phyloP scores from a whole-genome alignment of 2,888 invertebrate genomes.

The Erebia aethiops region DNA sequence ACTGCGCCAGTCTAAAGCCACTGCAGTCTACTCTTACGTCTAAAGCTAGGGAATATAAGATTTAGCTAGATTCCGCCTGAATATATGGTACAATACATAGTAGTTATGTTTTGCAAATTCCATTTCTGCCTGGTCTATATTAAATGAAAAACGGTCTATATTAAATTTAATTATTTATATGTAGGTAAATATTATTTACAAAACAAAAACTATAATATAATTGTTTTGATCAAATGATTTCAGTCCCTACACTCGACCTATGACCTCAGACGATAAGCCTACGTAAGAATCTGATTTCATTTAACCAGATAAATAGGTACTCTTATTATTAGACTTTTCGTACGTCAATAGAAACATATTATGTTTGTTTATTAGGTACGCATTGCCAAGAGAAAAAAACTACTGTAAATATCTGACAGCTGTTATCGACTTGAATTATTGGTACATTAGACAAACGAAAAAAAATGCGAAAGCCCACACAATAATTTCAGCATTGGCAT shows the following conservation, averaged over 20 bases:
- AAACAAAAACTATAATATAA: neutral
- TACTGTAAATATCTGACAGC: neutral
- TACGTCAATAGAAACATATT: slow-evolving; percentile 1
- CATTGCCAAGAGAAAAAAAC: neutral
- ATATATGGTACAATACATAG: no score
- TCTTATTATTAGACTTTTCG: slow-evolving; percentile 3
- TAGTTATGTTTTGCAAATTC: no score
- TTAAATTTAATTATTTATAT: no score
- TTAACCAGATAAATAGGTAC: neutral
- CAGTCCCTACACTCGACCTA: neutral
- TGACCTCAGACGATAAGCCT: neutral
- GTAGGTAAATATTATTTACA: no score
- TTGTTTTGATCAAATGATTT: neutral
- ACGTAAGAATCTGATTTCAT: neutral
- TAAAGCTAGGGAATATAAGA: no score
- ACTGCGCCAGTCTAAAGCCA: no score
- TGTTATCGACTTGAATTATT: neutral
- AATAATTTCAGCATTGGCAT: neutral
- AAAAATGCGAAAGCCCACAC: neutral
- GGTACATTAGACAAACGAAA: neutral
- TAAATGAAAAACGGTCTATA: no score
- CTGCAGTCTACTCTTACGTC: no score
- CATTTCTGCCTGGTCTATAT: no score
- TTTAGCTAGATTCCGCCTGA: no score
- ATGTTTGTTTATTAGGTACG: slow-evolving; percentile 1